Evolutionary conservation across 92 coral and sea anemone species (phyloP).

Genomic region (Pocillopora grandis): DNA sequence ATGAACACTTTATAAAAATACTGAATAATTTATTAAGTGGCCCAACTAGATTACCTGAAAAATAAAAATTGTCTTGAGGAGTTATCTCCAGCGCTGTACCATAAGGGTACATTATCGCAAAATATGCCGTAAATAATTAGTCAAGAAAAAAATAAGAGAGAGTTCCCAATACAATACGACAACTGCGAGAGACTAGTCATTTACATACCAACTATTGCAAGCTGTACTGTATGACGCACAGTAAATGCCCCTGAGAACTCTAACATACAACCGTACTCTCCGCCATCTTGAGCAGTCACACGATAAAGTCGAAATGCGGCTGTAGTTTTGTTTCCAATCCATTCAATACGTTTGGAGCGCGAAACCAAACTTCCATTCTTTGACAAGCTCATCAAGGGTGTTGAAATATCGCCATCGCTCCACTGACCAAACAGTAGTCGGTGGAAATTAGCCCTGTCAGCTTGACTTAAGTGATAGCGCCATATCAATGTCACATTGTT

Average conservation of each 20-base stretch:
- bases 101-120: too few species aligned
- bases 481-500: conserved; percentile 45
- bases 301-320: conserved; percentile 25
- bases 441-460: conserved; percentile 21
- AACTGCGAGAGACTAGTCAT: neutral
- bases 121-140: neutral
- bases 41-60: too few species aligned
- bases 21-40: too few species aligned
- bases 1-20: too few species aligned
- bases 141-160: neutral
- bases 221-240: conserved; percentile 27
- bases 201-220: conserved; percentile 36
- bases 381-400: conserved; percentile 11
- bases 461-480: conserved; percentile 26
- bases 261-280: conserved; percentile 32
- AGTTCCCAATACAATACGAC: neutral
- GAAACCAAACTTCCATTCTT: conserved; percentile 2
- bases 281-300: conserved; percentile 15
- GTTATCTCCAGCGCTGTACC: too few species aligned
- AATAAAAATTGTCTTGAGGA: too few species aligned
- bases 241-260: conserved; percentile 11
- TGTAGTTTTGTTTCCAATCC: conserved; percentile 22
- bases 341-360: conserved; percentile 7
- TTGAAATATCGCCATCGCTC: conserved; percentile 35
- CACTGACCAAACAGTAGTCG: conserved; percentile 27